Conservation (phyloP, 2,113 vertebrate genomes). For the Triplophysa siluroides region DNA sequence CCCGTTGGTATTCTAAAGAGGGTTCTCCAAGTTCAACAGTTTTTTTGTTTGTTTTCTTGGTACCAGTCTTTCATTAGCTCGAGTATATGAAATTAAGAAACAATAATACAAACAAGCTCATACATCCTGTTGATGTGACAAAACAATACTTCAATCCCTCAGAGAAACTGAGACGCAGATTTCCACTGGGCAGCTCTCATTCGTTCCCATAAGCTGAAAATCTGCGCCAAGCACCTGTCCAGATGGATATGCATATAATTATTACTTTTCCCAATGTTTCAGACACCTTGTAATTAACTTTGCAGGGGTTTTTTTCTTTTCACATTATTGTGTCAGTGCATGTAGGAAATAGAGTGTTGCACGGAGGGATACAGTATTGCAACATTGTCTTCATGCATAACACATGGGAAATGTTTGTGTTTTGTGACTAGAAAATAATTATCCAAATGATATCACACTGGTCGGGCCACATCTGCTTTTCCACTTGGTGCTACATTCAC, state of each 20-base stretch:
- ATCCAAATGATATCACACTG: conserved; percentile 9
- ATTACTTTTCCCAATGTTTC: conserved; percentile 3
- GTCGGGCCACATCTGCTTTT: neutral
- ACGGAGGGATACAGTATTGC: neutral
- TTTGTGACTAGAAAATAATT: conserved; percentile 17
- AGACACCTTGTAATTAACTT: conserved; percentile 29
- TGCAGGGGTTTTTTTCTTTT: neutral
- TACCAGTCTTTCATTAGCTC: neutral
- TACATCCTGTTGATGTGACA: conserved; percentile 9
- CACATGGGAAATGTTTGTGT: conserved; percentile 17
- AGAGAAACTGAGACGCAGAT: conserved; percentile 5
- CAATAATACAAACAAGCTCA: neutral
- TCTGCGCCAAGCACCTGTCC: conserved; percentile 21
- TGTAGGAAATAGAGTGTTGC: neutral
- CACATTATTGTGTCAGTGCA: conserved; percentile 1
- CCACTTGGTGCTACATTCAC: conserved; percentile 9
- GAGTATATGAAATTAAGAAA: neutral
- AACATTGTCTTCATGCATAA: conserved; percentile 9
- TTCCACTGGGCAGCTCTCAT: conserved; percentile 4
- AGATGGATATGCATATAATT: conserved; percentile 36
- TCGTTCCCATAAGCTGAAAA: conserved; percentile 18
- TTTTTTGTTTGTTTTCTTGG: neutral
- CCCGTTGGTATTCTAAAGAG: too few species aligned
- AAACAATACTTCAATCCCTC: neutral
- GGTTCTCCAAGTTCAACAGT: neutral